phyloP scores from a whole-genome alignment of 2,888 invertebrate species.

The Sycophila texana region DNA sequence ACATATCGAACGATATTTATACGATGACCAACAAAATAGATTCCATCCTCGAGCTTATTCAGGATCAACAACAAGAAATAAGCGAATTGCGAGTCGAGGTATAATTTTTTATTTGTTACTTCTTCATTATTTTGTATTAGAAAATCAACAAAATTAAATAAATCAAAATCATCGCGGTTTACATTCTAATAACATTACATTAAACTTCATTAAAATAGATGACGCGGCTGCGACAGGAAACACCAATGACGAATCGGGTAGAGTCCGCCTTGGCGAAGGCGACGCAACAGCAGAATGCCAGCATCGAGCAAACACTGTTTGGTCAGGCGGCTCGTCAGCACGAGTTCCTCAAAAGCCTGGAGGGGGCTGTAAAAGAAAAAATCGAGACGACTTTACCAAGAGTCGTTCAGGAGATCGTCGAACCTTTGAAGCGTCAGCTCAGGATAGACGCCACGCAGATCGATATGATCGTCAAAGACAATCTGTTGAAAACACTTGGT shows the following conservation, averaged over 20 bases:
- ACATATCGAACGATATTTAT: conserved; percentile 60
- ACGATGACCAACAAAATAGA: conserved; percentile 68
- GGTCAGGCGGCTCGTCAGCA: conserved; percentile 66
- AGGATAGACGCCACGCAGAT: conserved; percentile 77
- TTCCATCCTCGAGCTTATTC: conserved; percentile 66
- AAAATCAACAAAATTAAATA: not conserved
- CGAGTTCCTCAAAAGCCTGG: conserved; percentile 68
- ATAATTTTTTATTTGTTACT: not conserved
- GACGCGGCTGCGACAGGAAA: conserved; percentile 61
- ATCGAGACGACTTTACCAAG: conserved; percentile 77
- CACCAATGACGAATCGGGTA: conserved; percentile 64
- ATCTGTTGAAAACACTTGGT: conserved; percentile 86
- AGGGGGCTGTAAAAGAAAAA: conserved; percentile 76
- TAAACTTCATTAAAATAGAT: conserved; percentile 20
- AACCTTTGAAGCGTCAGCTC: conserved; percentile 85
- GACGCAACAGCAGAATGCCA: conserved; percentile 67
- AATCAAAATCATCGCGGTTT: not conserved
- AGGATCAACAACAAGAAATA: conserved; percentile 70
- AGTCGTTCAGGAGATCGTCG: conserved; percentile 82
- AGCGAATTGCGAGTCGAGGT: conserved; percentile 68
- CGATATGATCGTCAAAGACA: conserved; percentile 86
- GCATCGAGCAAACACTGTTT: conserved; percentile 67
- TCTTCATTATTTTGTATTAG: not conserved
- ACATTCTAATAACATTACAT: not conserved
- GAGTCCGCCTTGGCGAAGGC: conserved; percentile 68